Conservation (phyloP, 2,888 invertebrate species). For the Callyntrura sp. region DNA sequence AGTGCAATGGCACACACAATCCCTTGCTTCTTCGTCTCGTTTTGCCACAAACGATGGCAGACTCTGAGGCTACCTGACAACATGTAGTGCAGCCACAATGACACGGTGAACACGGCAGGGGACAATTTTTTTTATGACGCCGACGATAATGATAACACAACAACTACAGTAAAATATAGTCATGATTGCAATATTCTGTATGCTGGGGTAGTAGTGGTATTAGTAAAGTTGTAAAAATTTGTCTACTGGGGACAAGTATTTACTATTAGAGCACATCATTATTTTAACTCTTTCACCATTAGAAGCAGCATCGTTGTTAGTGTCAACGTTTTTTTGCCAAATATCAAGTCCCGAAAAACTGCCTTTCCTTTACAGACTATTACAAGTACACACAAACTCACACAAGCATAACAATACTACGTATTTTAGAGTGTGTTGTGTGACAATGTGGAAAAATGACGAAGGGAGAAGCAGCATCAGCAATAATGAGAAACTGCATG, state of each 20-base stretch:
- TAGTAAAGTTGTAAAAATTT: not conserved
- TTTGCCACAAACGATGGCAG: not conserved
- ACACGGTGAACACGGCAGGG: slow-evolving; percentile 36
- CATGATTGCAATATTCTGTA: slow-evolving; percentile 16
- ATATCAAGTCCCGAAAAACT: slow-evolving; percentile 1
- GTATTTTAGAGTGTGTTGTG: no score
- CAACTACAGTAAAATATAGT: slow-evolving; percentile 21
- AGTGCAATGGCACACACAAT: no score
- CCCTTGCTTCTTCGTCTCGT: not conserved
- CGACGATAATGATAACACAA: no score
- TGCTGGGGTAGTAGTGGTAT: no score
- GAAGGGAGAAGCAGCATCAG: no score
- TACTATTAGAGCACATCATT: slow-evolving; percentile 9
- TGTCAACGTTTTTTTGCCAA: no score
- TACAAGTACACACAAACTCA: no score
- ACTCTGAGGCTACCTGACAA: slow-evolving; percentile 2
- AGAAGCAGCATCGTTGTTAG: no score
- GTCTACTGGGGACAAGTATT: not conserved
- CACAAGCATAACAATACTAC: no score
- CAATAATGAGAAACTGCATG: no score
- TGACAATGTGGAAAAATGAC: slow-evolving; percentile 34
- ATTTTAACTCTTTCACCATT: not conserved
- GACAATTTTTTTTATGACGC: slow-evolving; percentile 32
- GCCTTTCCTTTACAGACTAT: slow-evolving; percentile 9
- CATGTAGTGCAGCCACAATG: slow-evolving; percentile 21